Percentiles rank a stretch among this genome's conserved stretches.
Conservation (phyloP, 92 coral and sea anemone genomes). For the Paramuricea clavata region DNA sequence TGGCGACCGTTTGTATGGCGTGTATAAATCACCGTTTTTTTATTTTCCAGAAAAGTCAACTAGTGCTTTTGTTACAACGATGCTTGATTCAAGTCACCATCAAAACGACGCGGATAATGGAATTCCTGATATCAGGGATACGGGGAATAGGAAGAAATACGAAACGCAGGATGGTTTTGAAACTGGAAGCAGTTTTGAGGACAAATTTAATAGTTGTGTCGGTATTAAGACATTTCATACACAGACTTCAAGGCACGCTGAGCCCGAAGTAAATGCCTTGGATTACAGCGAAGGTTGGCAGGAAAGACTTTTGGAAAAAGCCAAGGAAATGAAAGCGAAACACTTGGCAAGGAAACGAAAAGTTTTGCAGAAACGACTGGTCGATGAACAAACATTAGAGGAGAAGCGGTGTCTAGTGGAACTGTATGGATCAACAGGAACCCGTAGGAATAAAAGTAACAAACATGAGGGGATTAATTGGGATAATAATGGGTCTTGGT, state of each 20-base stretch:
- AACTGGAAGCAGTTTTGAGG: conserved; percentile 7
- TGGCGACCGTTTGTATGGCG: too few species aligned
- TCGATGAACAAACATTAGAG: conserved; percentile 1
- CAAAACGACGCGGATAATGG: background rate
- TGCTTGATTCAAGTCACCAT: background rate
- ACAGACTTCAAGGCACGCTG: background rate
- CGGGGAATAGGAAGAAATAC: background rate
- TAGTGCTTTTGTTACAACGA: background rate
- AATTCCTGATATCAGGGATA: background rate
- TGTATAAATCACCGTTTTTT: too few species aligned
- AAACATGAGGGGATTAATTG: background rate
- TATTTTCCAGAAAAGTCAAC: background rate
- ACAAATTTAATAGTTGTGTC: background rate
- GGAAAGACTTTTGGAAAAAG: conserved; percentile 26
- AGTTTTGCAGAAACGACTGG: conserved; percentile 30
- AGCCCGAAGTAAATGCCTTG: background rate
- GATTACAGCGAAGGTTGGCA: conserved; percentile 49
- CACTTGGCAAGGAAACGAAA: conserved; percentile 29
- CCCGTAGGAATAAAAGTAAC: background rate
- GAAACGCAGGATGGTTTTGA: background rate
- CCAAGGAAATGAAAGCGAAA: conserved; percentile 8
- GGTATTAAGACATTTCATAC: background rate
- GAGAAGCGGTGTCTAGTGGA: conserved; percentile 29
- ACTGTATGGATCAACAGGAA: background rate
- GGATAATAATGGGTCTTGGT: background rate